phyloP scores from a whole-genome alignment of 2,888 invertebrate genomes.

The Eudasyphora cyanicolor region DNA sequence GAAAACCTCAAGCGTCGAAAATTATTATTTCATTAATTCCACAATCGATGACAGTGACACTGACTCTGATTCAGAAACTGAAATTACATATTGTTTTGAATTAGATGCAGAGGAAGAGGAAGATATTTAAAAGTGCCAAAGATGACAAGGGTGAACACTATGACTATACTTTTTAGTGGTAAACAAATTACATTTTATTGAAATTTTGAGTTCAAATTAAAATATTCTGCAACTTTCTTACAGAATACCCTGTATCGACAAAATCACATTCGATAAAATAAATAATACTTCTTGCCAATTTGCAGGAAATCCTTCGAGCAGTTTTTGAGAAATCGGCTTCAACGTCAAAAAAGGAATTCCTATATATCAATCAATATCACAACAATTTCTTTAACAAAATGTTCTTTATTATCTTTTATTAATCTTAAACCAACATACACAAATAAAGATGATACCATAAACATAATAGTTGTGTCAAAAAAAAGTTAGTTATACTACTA shows the following conservation, averaged over 20 bases:
- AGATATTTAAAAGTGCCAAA: too few relatives aligned
- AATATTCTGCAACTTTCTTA: background rate
- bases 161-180: too few relatives aligned
- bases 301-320: background rate
- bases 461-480: background rate
- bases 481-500: background rate
- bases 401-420: too few relatives aligned
- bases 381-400: too few relatives aligned
- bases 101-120: too few relatives aligned
- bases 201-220: background rate
- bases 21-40: too few relatives aligned
- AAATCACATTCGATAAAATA: background rate
- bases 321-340: conserved; percentile 1
- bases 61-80: too few relatives aligned
- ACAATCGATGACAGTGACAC: too few relatives aligned
- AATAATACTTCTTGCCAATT: background rate
- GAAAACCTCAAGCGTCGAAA: too few relatives aligned
- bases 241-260: background rate
- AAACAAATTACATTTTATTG: background rate
- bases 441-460: background rate
- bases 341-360: background rate
- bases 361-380: too few relatives aligned
- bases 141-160: too few relatives aligned
- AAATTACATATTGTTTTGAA: too few relatives aligned
- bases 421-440: background rate